These are phyloP conservation scores for Cottus gobio DNA, from an alignment of 2,113 vertebrate genomes.

Conservation along the genomic window DNA sequence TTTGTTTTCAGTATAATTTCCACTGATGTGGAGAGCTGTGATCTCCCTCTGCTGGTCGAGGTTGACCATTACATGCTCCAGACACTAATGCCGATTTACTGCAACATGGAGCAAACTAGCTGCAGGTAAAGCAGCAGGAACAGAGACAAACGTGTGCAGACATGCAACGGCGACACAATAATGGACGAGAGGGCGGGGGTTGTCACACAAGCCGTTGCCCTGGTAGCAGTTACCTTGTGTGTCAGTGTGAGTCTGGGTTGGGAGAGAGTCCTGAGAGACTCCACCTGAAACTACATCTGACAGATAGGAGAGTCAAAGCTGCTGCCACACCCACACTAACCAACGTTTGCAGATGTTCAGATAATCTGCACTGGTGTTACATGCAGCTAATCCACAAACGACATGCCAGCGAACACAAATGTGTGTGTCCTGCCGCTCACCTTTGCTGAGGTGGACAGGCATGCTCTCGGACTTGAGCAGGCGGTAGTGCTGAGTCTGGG, in stretches of 20 bases:
- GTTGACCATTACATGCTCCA: conserved; percentile 8
- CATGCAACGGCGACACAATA: conserved; percentile 14
- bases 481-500: conserved; percentile 85
- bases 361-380: conserved; percentile 6
- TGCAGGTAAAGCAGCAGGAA: conserved; percentile 1
- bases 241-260: conserved; percentile 85
- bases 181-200: background rate
- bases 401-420: conserved; percentile 2
- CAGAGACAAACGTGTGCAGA: background rate
- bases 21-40: conserved; percentile 3
- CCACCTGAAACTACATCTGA: conserved; percentile 86
- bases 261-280: conserved; percentile 83
- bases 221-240: conserved; percentile 87
- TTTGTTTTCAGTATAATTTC: background rate
- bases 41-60: conserved; percentile 68
- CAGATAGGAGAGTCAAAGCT: conserved; percentile 77
- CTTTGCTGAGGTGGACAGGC: conserved; percentile 96
- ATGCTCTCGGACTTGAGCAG: conserved; percentile 98
- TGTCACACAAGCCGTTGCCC: conserved; percentile 59
- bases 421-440: conserved; percentile 74
- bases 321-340: conserved; percentile 31
- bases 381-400: conserved; percentile 24
- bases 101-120: background rate
- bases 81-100: background rate
- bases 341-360: background rate